Conservation (phyloP, 2,888 invertebrate genomes). For the Apoda limacodes region DNA sequence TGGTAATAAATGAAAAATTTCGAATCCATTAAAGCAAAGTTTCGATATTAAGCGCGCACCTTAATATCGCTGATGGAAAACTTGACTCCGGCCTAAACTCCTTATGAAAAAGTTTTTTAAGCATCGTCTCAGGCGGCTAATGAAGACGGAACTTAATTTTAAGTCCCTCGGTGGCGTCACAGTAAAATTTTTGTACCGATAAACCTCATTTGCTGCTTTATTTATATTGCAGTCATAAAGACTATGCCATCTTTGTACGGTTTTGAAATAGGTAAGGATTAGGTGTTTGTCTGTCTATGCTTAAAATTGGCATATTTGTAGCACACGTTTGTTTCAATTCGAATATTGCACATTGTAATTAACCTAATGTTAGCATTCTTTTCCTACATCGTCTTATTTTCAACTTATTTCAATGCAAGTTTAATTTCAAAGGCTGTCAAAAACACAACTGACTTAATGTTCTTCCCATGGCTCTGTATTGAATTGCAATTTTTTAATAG, state of each 20-base stretch:
- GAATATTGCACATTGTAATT: too few species aligned
- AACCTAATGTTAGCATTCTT: too few species aligned
- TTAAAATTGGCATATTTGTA: too few species aligned
- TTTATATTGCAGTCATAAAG: conserved; percentile 1
- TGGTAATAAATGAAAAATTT: conserved; percentile 57
- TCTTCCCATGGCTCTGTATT: too few species aligned
- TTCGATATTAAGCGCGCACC: conserved; percentile 58
- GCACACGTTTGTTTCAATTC: too few species aligned
- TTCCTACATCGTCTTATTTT: too few species aligned
- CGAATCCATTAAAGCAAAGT: conserved; percentile 60
- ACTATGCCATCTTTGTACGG: conserved; percentile 3
- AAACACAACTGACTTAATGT: too few species aligned
- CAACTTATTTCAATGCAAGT: too few species aligned
- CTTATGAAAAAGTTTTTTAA: conserved; percentile 48
- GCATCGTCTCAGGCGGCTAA: conserved; percentile 45
- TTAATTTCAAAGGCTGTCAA: too few species aligned
- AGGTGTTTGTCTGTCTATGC: too few species aligned
- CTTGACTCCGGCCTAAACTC: conserved; percentile 51
- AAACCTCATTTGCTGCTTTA: neutral
- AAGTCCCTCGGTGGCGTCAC: conserved; percentile 14
- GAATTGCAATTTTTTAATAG: too few species aligned
- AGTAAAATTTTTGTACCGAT: neutral
- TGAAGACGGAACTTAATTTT: conserved; percentile 60
- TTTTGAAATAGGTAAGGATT: too few species aligned
- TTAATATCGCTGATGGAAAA: conserved; percentile 65